Percentiles rank a stretch among this genome's conserved stretches.
phyloP scores from a whole-genome alignment of 1,140 invertebrate genomes.

The Pseudachorutes palmiensis region DNA sequence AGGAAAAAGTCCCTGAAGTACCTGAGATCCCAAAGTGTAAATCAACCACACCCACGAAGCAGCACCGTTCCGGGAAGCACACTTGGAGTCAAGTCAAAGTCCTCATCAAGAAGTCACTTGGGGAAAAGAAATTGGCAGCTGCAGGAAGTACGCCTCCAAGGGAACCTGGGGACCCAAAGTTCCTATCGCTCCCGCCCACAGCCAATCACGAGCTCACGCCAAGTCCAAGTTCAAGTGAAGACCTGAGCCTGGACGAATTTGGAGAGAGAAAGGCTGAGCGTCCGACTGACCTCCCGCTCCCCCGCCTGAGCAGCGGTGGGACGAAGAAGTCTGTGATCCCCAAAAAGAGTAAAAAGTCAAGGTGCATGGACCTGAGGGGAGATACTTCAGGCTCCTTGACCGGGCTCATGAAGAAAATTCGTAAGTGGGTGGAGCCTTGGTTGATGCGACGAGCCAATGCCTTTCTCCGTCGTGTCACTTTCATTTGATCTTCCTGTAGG shows the following conservation, averaged over 20 bases:
- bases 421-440: constrained; percentile 20
- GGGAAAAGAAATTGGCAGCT: constrained; percentile 58
- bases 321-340: constrained; percentile 2
- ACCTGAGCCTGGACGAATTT: not conserved
- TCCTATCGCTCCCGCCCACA: not conserved
- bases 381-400: constrained; percentile 5
- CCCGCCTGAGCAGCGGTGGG: not conserved
- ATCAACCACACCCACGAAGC: constrained; percentile 22
- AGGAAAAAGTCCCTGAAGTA: not conserved
- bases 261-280: not conserved
- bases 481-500: not conserved
- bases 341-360: constrained; percentile 8
- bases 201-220: not conserved
- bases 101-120: constrained; percentile 57
- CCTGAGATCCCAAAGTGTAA: constrained; percentile 20
- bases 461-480: constrained; percentile 16
- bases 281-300: not conserved
- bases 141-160: not conserved
- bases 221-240: constrained; percentile 11
- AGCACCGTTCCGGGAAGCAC: constrained; percentile 15
- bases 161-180: not conserved
- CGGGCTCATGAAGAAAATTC: constrained; percentile 29
- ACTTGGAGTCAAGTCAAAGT: constrained; percentile 44
- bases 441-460: constrained; percentile 31
- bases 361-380: constrained; percentile 23